Evolutionary conservation across 2,113 vertebrate species (phyloP).

Genomic region (Oreamnos americanus): DNA sequence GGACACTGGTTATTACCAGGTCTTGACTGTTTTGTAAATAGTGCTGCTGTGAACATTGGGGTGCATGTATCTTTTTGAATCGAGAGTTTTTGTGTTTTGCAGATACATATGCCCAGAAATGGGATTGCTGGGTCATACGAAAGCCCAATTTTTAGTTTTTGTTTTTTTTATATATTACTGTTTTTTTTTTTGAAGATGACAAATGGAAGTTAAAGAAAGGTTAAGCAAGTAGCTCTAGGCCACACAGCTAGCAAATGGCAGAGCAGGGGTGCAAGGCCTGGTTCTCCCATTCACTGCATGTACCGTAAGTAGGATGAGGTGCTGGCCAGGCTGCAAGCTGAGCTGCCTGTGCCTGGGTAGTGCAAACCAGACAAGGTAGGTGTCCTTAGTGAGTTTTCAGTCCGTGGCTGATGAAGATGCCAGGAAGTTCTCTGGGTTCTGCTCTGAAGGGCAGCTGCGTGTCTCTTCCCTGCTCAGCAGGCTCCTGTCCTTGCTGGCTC

Average conservation of each 20-base stretch:
- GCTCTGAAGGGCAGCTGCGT: constrained; percentile 53
- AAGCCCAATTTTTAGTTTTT: neutral
- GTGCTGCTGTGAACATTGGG: neutral
- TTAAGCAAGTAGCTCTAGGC: neutral
- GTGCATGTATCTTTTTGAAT: neutral
- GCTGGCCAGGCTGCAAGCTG: constrained; percentile 81
- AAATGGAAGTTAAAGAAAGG: neutral
- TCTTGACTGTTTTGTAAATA: neutral
- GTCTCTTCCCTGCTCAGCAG: constrained; percentile 70
- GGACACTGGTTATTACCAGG: neutral
- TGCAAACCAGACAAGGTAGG: constrained; percentile 80
- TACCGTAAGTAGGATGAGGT: constrained; percentile 84
- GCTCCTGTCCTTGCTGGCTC: constrained; percentile 75
- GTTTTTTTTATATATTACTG: neutral
- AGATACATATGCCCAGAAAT: neutral
- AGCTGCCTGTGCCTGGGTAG: constrained; percentile 78
- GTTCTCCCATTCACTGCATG: neutral
- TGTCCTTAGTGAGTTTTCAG: constrained; percentile 79
- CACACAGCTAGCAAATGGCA: neutral
- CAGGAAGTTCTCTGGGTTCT: constrained; percentile 81
- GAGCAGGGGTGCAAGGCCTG: neutral
- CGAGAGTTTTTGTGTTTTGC: neutral
- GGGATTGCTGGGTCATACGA: neutral
- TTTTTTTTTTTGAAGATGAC: neutral
- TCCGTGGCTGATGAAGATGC: constrained; percentile 77